Conservation (phyloP, 2,113 vertebrate species). For the Trogon surrucura region DNA sequence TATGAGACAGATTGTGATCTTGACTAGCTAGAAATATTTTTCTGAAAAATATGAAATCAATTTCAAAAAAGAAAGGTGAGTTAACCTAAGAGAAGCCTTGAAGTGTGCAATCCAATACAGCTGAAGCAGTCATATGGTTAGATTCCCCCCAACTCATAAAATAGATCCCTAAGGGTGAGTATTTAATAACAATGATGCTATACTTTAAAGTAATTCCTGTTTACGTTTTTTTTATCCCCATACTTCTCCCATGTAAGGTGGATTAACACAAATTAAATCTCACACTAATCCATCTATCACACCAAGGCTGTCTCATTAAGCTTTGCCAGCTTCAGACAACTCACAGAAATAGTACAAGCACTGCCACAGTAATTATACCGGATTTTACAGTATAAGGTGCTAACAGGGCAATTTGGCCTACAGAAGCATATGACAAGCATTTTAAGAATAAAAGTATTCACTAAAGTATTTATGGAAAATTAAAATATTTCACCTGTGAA, state of each 20-base stretch:
- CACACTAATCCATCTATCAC: background rate
- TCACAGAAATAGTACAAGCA: background rate
- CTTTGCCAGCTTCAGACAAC: background rate
- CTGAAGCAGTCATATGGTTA: background rate
- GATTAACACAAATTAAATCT: conserved; percentile 32
- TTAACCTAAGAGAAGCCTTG: background rate
- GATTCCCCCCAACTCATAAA: background rate
- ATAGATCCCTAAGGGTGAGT: background rate
- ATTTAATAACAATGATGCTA: background rate
- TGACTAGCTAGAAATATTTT: background rate
- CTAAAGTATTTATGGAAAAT: background rate
- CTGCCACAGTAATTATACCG: background rate
- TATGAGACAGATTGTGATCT: background rate
- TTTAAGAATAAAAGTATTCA: background rate
- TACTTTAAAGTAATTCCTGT: conserved; percentile 3
- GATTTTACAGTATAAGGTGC: background rate
- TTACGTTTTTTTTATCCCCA: background rate
- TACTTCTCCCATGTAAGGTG: background rate
- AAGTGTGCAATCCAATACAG: background rate
- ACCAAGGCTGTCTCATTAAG: background rate
- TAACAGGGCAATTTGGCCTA: background rate
- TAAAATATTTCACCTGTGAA: background rate
- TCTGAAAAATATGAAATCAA: background rate
- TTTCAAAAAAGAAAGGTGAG: background rate
- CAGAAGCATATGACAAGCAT: background rate